phyloP scores from a whole-genome alignment of 1,140 invertebrate species.

The Atta colombica region DNA sequence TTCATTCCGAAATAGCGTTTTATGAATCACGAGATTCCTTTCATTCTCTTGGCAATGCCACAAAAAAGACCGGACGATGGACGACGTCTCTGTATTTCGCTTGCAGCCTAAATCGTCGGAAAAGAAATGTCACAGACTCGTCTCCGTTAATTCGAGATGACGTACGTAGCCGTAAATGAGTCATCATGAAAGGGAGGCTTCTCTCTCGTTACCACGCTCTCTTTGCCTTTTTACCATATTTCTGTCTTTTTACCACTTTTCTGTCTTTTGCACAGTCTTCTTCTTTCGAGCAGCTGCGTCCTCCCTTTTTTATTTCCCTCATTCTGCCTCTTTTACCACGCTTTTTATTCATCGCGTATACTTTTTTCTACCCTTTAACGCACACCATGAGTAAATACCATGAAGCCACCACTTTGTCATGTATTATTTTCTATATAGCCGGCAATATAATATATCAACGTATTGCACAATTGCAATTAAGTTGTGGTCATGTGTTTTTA shows the following conservation, averaged over 20 bases:
- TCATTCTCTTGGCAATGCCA: background rate
- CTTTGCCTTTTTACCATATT: background rate
- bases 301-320: background rate
- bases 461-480: background rate
- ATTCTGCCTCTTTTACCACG: slow-evolving; percentile 9
- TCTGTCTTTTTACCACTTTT: background rate
- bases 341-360: slow-evolving; percentile 2
- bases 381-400: background rate
- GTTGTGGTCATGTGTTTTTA: background rate
- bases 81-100: background rate
- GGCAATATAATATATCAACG: slow-evolving; percentile 25
- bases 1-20: slow-evolving; percentile 29
- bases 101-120: background rate
- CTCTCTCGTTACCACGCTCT: background rate
- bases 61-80: background rate
- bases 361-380: slow-evolving; percentile 21
- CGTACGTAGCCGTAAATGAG: slow-evolving; percentile 39
- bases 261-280: slow-evolving; percentile 17
- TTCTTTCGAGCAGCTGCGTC: background rate
- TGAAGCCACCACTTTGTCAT: slow-evolving; percentile 31
- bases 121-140: slow-evolving; percentile 35
- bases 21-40: slow-evolving; percentile 22
- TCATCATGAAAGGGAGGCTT: slow-evolving; percentile 27
- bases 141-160: slow-evolving; percentile 46
- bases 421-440: slow-evolving; percentile 22